These are phyloP conservation scores for Megalops atlanticus DNA, from an alignment of 2,113 vertebrate genomes.

Conservation along the genomic window DNA sequence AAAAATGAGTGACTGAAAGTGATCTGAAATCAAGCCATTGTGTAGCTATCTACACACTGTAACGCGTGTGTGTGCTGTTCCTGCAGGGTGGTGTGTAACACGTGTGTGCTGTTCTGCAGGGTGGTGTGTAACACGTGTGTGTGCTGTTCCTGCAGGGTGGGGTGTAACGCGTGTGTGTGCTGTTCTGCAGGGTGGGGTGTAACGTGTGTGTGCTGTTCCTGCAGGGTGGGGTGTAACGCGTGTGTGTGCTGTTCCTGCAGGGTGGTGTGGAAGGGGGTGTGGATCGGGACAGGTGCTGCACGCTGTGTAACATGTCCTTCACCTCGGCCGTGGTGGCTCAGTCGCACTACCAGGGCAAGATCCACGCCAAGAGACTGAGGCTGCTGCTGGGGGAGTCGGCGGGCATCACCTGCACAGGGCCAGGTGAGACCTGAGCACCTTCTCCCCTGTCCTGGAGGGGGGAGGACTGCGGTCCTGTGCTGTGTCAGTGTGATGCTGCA, in stretches of 20 bases:
- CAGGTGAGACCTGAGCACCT: constrained; percentile 71
- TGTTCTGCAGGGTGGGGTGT: background rate
- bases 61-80: too few species aligned
- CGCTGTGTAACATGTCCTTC: constrained; percentile 76
- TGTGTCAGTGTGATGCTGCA: too few species aligned
- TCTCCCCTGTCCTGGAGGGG: background rate
- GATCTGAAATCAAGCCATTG: too few species aligned
- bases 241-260: background rate
- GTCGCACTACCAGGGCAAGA: constrained; percentile 81
- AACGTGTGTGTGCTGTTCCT: background rate
- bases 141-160: too few species aligned
- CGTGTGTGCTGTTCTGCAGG: too few species aligned
- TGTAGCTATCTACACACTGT: too few species aligned
- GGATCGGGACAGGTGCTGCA: constrained; percentile 35
- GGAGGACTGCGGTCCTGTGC: too few species aligned
- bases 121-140: too few species aligned
- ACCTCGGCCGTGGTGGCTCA: constrained; percentile 80
- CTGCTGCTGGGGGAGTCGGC: constrained; percentile 75
- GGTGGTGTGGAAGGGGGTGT: constrained; percentile 25
- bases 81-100: too few species aligned
- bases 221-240: background rate
- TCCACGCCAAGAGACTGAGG: constrained; percentile 81
- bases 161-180: background rate
- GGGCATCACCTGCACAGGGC: constrained; percentile 50
- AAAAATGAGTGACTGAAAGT: too few species aligned